A percentile compares a stretch with the other conserved stretches of the same genome.
These are phyloP conservation scores for Sebastes fasciatus DNA, from an alignment of 2,113 vertebrate species.

Conservation along the genomic window DNA sequence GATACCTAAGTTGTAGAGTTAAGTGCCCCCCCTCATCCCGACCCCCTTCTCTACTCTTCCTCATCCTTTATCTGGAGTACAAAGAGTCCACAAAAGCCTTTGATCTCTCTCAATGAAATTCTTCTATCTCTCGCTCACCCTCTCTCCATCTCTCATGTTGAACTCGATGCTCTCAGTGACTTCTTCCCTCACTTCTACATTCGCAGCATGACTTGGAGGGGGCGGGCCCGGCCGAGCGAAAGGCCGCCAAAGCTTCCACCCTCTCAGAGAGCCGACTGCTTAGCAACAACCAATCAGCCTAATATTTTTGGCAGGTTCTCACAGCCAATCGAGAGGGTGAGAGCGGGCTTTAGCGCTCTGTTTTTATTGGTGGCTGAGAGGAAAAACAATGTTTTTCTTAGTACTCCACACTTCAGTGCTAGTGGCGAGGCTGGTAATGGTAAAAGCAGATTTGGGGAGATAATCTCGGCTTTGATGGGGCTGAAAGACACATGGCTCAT, in stretches of 20 bases:
- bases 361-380: slow-evolving; percentile 62
- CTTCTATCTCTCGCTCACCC: slow-evolving; percentile 43
- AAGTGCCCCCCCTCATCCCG: slow-evolving; percentile 8
- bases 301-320: slow-evolving; percentile 75
- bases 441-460: slow-evolving; percentile 64
- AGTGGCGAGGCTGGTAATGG: slow-evolving; percentile 48
- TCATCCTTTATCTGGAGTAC: slow-evolving; percentile 68
- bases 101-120: slow-evolving; percentile 67
- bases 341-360: slow-evolving; percentile 49
- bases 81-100: slow-evolving; percentile 67
- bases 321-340: slow-evolving; percentile 74
- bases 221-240: slow-evolving; percentile 38
- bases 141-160: slow-evolving; percentile 62
- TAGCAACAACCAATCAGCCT: slow-evolving; percentile 86
- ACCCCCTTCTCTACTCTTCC: neutral
- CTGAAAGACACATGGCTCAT: slow-evolving; percentile 73
- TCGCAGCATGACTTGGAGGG: slow-evolving; percentile 54
- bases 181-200: slow-evolving; percentile 63
- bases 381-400: slow-evolving; percentile 69
- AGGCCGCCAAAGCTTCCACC: slow-evolving; percentile 62
- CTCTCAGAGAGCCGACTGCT: slow-evolving; percentile 79
- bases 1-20: slow-evolving; percentile 56
- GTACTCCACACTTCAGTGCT: slow-evolving; percentile 24
- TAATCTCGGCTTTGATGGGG: slow-evolving; percentile 70
- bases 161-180: slow-evolving; percentile 67